Percentiles rank a stretch among this genome's conserved stretches.
These are phyloP conservation scores for Anthopleura sola DNA, from an alignment of 64 coral and sea anemone genomes.

Conservation along the genomic window DNA sequence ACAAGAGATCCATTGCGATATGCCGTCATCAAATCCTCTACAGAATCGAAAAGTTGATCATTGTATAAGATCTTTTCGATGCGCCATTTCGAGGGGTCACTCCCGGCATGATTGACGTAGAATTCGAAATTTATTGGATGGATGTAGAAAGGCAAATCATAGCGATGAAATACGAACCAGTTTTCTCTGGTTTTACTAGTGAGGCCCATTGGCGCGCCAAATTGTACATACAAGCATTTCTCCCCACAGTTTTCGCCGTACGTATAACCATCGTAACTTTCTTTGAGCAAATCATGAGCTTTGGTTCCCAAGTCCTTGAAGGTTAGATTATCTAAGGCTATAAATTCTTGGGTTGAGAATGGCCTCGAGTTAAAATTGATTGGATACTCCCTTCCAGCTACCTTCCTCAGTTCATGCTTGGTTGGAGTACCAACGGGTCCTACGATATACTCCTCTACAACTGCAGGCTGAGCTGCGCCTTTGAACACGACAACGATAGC, in stretches of 20 bases:
- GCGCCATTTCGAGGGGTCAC: constrained; percentile 39
- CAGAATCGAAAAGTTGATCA: constrained; percentile 40
- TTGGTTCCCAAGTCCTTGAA: background rate
- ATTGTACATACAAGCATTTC: background rate
- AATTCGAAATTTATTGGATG: constrained; percentile 31
- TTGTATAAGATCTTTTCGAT: constrained; percentile 47
- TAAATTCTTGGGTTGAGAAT: background rate
- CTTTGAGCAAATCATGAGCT: constrained; percentile 10
- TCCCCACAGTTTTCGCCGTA: background rate
- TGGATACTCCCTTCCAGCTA: background rate
- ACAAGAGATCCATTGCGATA: constrained; percentile 12
- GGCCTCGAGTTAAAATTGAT: constrained; percentile 44
- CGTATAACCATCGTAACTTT: constrained; percentile 47
- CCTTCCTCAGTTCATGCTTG: background rate
- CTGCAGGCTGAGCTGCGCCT: constrained; percentile 38
- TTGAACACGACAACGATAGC: constrained; percentile 63
- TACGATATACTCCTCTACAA: constrained; percentile 62
- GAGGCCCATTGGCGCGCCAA: constrained; percentile 29
- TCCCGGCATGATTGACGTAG: constrained; percentile 24
- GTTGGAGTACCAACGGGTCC: constrained; percentile 11
- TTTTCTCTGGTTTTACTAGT: constrained; percentile 17
- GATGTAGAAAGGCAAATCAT: background rate
- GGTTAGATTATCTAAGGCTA: background rate
- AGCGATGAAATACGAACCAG: constrained; percentile 17
- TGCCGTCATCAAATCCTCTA: constrained; percentile 28